phyloP scores from a whole-genome alignment of 1,140 invertebrate genomes.

The Reticulitermes speratus region DNA sequence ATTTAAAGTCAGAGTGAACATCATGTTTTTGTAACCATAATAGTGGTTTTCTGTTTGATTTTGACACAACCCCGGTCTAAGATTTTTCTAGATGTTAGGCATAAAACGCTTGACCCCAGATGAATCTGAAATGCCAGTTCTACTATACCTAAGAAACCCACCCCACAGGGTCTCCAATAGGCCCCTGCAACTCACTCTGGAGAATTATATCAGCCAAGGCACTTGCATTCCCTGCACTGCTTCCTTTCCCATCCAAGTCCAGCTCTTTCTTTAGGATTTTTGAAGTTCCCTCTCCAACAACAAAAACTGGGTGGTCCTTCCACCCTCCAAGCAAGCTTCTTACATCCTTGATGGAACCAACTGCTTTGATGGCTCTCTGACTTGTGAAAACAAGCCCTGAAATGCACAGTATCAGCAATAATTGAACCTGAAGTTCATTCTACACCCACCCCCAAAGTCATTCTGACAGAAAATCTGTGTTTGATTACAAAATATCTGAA shows the following conservation, averaged over 20 bases:
- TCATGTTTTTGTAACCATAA: no score
- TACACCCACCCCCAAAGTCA: not conserved
- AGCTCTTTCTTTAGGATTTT: slow-evolving; percentile 42
- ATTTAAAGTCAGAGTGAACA: no score
- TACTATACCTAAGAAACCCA: no score
- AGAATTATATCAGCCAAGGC: slow-evolving; percentile 47
- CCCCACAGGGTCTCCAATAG: no score
- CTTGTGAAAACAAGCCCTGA: slow-evolving; percentile 50
- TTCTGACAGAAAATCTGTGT: not conserved
- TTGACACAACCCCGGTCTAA: no score
- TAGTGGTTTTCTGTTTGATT: no score
- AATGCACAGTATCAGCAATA: slow-evolving; percentile 26
- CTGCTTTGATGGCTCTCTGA: slow-evolving; percentile 47
- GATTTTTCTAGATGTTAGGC: no score
- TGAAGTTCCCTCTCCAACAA: slow-evolving; percentile 49
- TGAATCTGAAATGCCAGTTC: no score
- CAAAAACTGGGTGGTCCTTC: slow-evolving; percentile 47
- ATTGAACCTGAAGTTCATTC: no score
- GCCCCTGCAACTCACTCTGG: slow-evolving; percentile 36
- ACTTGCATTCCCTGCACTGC: slow-evolving; percentile 48
- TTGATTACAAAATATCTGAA: not conserved
- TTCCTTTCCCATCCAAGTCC: slow-evolving; percentile 43
- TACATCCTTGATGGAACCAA: slow-evolving; percentile 39
- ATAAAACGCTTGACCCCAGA: no score
- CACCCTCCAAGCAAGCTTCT: slow-evolving; percentile 39